A percentile compares a stretch with the other conserved stretches of the same genome.
Evolutionary conservation across 2,797 vertebrate genomes (phyloP).

Genomic region (Simalia tracyae): DNA sequence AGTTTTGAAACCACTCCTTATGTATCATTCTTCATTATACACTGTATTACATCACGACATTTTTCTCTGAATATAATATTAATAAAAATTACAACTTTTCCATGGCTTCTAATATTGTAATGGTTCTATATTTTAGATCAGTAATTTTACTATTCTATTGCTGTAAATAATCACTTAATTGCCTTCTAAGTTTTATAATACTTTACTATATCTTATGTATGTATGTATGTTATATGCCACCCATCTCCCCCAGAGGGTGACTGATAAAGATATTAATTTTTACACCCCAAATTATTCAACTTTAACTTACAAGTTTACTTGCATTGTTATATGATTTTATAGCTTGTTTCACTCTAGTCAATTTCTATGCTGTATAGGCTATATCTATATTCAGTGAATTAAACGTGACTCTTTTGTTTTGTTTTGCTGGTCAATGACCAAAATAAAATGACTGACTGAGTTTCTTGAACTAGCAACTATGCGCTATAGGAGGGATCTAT

Average conservation of each 20-base stretch:
- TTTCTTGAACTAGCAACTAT: neutral
- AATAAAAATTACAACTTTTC: neutral
- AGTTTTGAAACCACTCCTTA: neutral
- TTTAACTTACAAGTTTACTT: too few species aligned
- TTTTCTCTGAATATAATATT: neutral
- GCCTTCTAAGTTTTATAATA: neutral
- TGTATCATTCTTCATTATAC: neutral
- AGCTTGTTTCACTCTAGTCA: too few species aligned
- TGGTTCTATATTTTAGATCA: neutral
- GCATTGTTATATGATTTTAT: too few species aligned
- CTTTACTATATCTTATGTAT: neutral
- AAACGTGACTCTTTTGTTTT: neutral
- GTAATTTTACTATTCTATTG: neutral
- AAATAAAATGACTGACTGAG: neutral
- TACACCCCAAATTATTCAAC: neutral
- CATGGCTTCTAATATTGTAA: neutral
- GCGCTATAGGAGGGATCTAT: rapidly evolving
- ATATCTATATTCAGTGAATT: neutral
- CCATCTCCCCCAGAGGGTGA: too few species aligned
- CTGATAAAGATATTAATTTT: neutral
- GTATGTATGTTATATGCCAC: too few species aligned
- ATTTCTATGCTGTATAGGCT: neutral
- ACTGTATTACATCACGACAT: too few species aligned
- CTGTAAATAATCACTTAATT: neutral
- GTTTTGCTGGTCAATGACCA: neutral